Evolutionary conservation across 2,888 invertebrate species (phyloP), one percentile per base, ranked within the genome.

Genomic region (Cheilosia grossa): DNA sequence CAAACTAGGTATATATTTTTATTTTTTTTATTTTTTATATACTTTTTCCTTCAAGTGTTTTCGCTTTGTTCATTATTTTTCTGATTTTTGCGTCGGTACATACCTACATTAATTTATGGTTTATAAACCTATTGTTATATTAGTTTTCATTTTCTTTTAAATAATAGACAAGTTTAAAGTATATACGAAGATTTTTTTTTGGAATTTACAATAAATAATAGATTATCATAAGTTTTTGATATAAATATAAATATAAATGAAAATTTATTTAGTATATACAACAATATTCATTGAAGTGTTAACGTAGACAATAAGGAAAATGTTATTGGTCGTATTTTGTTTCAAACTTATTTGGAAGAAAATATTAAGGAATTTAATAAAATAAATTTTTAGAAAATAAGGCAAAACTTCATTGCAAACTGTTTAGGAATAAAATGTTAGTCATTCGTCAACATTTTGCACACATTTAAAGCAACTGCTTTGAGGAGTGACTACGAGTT

Each of bases 41-140:
- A 19, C 42, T 70, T 69, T 67, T 58, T 51, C 59, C 58, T 59
- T 61, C 2, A 54, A 51, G 24, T 79, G 21, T 73, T 77, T 66
- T 51, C 19, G n/a, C 74, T 69, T 81, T 70, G 2, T 64, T 72
- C 15, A 51, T 82, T 74, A 73, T 51, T 73, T 74, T 72, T 82
- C 59, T 80, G 70, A 70, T 64, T 72, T 74, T 66, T 37, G 37
- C 37, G 47, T 56, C 44, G 63, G 67, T 82, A 53, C 83, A 86
- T 86, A 79, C 79, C 82, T 86, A 79, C 79, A 79, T 86, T 82
- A 79, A 63, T 72, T 70, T 74, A 70, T 47, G 37, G 15, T 59
- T 74, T 73, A 73, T 82, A 75, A 74, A 66, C 79, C 70, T 82
- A 75, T 42, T 61, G 24, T 47, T 82, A 51, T 70, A 37, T 67